phyloP scores from a whole-genome alignment of 2,888 invertebrate genomes.

The Calameuta filiformis region DNA sequence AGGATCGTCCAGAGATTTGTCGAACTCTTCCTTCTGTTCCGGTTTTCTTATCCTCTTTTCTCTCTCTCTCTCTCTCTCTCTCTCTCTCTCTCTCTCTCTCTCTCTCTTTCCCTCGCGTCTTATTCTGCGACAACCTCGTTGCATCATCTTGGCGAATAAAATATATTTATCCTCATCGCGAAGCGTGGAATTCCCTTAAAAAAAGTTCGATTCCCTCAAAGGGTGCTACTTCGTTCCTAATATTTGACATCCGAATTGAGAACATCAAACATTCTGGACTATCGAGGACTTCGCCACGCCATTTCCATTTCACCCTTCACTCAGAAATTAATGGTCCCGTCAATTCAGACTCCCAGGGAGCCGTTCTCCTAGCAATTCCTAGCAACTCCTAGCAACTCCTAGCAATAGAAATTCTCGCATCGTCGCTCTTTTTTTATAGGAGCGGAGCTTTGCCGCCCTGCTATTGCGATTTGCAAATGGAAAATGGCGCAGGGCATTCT shows the following conservation, averaged over 20 bases:
- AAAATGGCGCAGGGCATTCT: no score
- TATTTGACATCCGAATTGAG: no score
- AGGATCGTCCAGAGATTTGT: no score
- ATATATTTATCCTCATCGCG: no score
- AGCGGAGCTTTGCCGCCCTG: background rate
- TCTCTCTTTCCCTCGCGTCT: background rate
- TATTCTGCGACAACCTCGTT: background rate
- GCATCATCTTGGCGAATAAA: no score
- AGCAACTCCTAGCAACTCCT: no score
- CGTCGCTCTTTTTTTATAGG: background rate
- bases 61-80: conserved; percentile 5
- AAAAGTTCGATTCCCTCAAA: no score
- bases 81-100: background rate
- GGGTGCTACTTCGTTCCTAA: no score
- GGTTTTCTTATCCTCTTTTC: conserved; percentile 8
- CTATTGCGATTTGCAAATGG: background rate
- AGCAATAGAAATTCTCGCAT: no score
- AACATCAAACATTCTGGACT: no score
- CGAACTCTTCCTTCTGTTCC: conserved; percentile 2
- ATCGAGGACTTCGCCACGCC: background rate
- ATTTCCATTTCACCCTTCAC: conserved; percentile 1
- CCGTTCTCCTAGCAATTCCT: background rate
- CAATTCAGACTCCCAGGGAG: background rate
- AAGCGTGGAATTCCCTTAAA: no score
- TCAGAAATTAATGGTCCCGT: conserved; percentile 5